A percentile compares a stretch with the other conserved stretches of the same genome.
Evolutionary conservation across 2,113 vertebrate species (phyloP).

Genomic region (Dendrocopos noguchii): DNA sequence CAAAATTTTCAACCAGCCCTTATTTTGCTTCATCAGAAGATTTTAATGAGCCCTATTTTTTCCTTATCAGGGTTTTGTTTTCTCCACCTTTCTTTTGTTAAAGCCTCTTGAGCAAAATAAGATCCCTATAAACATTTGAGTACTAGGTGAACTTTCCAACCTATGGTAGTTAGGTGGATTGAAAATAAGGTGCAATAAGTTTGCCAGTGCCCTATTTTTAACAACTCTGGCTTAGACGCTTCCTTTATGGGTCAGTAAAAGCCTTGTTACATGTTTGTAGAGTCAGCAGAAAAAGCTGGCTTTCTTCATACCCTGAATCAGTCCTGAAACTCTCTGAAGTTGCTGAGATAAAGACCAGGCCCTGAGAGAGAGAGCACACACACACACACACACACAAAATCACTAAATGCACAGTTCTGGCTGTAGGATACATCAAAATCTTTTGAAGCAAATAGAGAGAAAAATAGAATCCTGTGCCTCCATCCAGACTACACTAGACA

Average conservation of each 20-base stretch:
- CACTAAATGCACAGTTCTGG: not conserved
- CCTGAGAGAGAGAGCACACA: not conserved
- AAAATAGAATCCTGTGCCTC: not conserved
- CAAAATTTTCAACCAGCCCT: not conserved
- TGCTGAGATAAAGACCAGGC: slow-evolving; percentile 59
- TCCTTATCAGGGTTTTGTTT: slow-evolving; percentile 12
- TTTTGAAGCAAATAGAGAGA: slow-evolving; percentile 21
- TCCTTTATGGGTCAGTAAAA: slow-evolving; percentile 60
- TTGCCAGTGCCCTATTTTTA: slow-evolving; percentile 25
- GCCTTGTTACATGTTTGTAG: slow-evolving; percentile 16
- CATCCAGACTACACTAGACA: not conserved
- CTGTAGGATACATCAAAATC: slow-evolving; percentile 42
- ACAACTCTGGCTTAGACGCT: slow-evolving; percentile 20
- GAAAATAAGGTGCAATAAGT: slow-evolving; percentile 57
- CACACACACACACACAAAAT: not conserved
- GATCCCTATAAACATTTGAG: not conserved
- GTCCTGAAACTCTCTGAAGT: slow-evolving; percentile 28
- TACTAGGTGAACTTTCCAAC: slow-evolving; percentile 36
- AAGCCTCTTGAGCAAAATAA: slow-evolving; percentile 21
- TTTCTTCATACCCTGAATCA: slow-evolving; percentile 41
- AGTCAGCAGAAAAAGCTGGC: slow-evolving; percentile 56
- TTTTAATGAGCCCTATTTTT: not conserved
- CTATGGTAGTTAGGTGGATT: slow-evolving; percentile 37
- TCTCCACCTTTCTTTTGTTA: not conserved
- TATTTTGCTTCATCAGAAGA: slow-evolving; percentile 2